Evolutionary conservation across 2,113 vertebrate species (phyloP).

Genomic region (Ailurus styani): DNA sequence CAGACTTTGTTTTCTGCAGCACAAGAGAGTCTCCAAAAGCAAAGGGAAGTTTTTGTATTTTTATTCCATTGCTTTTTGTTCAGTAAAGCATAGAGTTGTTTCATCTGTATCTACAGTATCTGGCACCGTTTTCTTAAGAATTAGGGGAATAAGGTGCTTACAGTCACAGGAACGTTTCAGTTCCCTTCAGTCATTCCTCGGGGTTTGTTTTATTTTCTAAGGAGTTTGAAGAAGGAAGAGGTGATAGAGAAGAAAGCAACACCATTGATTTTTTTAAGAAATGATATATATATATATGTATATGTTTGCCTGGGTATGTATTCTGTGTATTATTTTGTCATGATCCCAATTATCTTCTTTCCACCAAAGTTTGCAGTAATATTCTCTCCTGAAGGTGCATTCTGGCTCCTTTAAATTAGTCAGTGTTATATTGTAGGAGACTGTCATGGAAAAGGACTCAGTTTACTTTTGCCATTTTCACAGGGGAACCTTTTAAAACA

Average conservation of each 20-base stretch:
- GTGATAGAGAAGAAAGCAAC: constrained; percentile 48
- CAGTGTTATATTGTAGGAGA: constrained; percentile 74
- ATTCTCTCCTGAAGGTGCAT: constrained; percentile 63
- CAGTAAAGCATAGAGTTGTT: constrained; percentile 41
- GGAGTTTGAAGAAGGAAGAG: constrained; percentile 45
- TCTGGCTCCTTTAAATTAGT: constrained; percentile 67
- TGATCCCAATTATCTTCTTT: constrained; percentile 65
- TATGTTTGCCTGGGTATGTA: background rate
- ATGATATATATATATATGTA: background rate
- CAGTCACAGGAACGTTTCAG: constrained; percentile 72
- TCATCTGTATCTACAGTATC: constrained; percentile 64
- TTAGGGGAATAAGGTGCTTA: constrained; percentile 71
- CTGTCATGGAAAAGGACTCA: constrained; percentile 66
- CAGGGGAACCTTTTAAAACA: constrained; percentile 74
- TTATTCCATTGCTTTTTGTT: constrained; percentile 34
- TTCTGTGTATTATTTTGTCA: constrained; percentile 64
- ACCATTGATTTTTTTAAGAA: constrained; percentile 37
- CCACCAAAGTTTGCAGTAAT: constrained; percentile 74
- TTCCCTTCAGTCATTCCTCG: constrained; percentile 66
- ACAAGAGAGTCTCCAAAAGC: background rate
- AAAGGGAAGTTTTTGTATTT: constrained; percentile 26
- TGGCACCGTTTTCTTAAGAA: constrained; percentile 75
- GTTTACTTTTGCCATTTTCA: constrained; percentile 72
- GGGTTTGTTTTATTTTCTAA: constrained; percentile 53
- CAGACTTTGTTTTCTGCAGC: background rate